Conservation (phyloP, 2,797 vertebrate genomes). For the Notamacropus eugenii region DNA sequence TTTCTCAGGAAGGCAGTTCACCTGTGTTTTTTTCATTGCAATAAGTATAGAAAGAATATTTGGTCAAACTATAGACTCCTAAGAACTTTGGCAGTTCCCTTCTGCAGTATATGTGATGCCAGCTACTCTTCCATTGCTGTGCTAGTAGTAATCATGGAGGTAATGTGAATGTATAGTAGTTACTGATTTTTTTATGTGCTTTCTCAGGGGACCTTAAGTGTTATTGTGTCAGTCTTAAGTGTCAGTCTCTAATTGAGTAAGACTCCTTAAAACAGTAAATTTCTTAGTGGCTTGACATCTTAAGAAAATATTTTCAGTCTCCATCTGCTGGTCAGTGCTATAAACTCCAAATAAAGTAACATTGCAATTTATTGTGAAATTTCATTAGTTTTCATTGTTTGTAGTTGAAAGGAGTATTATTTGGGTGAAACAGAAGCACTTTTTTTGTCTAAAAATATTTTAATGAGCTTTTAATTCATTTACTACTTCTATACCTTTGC, state of each 20-base stretch:
- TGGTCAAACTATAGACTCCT: not conserved
- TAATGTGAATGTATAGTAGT: not conserved
- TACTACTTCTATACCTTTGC: conserved; percentile 6
- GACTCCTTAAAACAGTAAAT: not conserved
- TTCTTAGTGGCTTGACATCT: not conserved
- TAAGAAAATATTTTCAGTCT: conserved; percentile 13
- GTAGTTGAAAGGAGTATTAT: conserved; percentile 21
- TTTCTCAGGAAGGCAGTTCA: not conserved
- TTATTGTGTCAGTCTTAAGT: not conserved
- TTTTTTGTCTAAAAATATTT: conserved; percentile 26
- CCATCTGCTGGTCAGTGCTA: not conserved
- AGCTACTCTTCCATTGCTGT: not conserved
- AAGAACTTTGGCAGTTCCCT: conserved; percentile 30
- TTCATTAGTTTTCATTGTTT: conserved; percentile 8
- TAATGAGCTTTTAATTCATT: conserved; percentile 22
- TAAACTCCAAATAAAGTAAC: conserved; percentile 32
- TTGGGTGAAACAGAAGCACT: conserved; percentile 35
- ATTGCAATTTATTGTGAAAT: conserved; percentile 58
- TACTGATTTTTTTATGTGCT: not conserved
- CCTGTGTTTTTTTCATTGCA: not conserved
- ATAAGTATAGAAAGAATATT: conserved; percentile 31
- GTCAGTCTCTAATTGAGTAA: not conserved
- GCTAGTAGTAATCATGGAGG: not conserved
- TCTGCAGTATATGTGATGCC: conserved; percentile 26
- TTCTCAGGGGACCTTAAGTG: not conserved